Base-by-base conservation (phyloP, 1,140 invertebrate species). In the Augochlora pura region DNA sequence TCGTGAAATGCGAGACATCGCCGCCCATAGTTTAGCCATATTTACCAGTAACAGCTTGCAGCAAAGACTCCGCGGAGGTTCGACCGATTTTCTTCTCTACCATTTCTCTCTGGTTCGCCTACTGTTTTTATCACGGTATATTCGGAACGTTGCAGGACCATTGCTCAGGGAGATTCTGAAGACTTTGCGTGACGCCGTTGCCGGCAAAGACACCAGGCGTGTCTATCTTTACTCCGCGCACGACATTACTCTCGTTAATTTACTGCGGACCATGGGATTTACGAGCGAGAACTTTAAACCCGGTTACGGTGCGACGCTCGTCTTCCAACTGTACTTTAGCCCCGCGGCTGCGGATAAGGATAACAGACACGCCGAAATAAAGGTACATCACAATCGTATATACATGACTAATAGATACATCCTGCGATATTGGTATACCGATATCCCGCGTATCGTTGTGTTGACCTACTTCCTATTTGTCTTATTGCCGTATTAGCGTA, bases 41-140 rank as follows among this genome's bases (percentile, higher is more conserved):
- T 95, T 96, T 84, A 95, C 96, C 2, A 95, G 96, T 86, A 96
- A 95, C 77, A 92, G 94, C 66, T 93, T 95, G 25, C 94, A 97
- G 92, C 95, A 96, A 90, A 94, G 94, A 87, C 93, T 98, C n/a
- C 94, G 95, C 86, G 96, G 95, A 88, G 96, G 96, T 93, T 92
- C 3, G 52, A 32, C 8, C 23, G 18, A 42, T 38, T 25, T 7
- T 57, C 7, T 9, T 8, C 54, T 21, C n/a, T 6, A 21, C 7
- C 21, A 16, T 14, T 16, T 46, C 42, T 14, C 42, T 46, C 42
- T 14, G 10, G 3, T 46, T 54, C n/a, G 1, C 38, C 9, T 9
- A n/a, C n/a, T n/a, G n/a, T 21, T 12, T 46, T 39, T 16, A 25
- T 46, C 25, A 1, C n/a, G 18, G 9, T 8, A 21, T 18, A n/a